A percentile compares a stretch with the other conserved stretches of the same genome.
phyloP scores from a whole-genome alignment of 2,113 vertebrate species.

The Rhinopithecus roxellana region DNA sequence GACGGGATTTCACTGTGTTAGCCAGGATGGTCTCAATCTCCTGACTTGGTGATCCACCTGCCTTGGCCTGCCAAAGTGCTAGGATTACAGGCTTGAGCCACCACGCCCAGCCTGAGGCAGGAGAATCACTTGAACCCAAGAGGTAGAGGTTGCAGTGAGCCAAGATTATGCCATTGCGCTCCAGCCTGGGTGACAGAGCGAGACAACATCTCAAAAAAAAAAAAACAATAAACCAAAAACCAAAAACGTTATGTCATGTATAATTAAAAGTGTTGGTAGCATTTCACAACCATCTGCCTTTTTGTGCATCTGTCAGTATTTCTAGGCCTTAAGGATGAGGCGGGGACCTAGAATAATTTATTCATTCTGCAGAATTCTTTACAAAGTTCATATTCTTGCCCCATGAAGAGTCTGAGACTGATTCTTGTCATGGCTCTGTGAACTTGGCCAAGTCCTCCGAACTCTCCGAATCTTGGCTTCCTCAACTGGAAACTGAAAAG shows the following conservation, averaged over 20 bases:
- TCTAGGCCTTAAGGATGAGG: background rate
- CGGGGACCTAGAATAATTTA: background rate
- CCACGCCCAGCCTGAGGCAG: too few species aligned
- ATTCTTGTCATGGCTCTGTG: background rate
- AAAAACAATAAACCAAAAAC: too few species aligned
- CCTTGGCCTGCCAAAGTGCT: too few species aligned
- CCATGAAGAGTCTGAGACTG: background rate
- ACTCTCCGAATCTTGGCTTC: background rate
- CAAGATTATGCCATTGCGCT: too few species aligned
- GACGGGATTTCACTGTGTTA: too few species aligned
- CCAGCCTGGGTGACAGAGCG: too few species aligned
- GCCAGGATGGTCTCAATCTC: too few species aligned
- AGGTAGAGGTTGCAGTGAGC: too few species aligned
- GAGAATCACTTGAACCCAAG: too few species aligned
- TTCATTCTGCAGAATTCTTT: slow-evolving; percentile 3
- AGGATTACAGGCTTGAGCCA: too few species aligned
- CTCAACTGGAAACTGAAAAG: background rate
- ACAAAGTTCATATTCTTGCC: background rate
- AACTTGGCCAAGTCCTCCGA: background rate
- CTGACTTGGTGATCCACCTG: too few species aligned
- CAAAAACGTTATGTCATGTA: background rate
- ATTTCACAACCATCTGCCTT: background rate
- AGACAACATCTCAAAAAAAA: too few species aligned
- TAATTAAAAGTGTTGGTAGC: background rate
- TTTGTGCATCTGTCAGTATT: background rate